These are phyloP conservation scores for Cydia fagiglandana DNA, from an alignment of 1,140 invertebrate species.

Conservation along the genomic window DNA sequence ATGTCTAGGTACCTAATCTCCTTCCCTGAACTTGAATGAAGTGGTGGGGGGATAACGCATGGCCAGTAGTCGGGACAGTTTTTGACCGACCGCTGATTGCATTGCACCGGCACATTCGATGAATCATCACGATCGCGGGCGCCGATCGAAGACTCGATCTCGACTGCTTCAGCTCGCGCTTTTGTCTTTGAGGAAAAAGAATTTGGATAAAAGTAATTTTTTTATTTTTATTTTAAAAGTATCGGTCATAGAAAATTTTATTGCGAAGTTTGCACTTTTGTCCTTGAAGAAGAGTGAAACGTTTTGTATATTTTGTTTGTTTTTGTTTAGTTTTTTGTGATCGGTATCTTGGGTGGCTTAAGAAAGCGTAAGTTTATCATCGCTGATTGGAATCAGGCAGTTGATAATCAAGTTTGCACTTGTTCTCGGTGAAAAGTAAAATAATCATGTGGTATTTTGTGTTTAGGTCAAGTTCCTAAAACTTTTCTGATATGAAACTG, in stretches of 20 bases:
- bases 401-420: background rate
- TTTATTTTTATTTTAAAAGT: background rate
- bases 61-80: background rate
- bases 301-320: background rate
- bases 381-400: no score
- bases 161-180: background rate
- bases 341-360: no score
- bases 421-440: background rate
- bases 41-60: slow-evolving; percentile 9
- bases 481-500: no score
- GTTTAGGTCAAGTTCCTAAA: no score
- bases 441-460: background rate
- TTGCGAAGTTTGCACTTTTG: background rate
- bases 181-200: background rate
- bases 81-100: background rate
- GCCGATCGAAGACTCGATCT: background rate
- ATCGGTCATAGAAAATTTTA: no score
- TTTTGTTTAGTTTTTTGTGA: background rate
- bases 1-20: background rate
- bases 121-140: background rate
- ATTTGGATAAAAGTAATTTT: background rate
- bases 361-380: no score
- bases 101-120: background rate
- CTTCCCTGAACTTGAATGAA: background rate
- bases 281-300: background rate